Evolutionary conservation across 2,888 invertebrate species (phyloP).

Genomic region (Tineola bisselliella): DNA sequence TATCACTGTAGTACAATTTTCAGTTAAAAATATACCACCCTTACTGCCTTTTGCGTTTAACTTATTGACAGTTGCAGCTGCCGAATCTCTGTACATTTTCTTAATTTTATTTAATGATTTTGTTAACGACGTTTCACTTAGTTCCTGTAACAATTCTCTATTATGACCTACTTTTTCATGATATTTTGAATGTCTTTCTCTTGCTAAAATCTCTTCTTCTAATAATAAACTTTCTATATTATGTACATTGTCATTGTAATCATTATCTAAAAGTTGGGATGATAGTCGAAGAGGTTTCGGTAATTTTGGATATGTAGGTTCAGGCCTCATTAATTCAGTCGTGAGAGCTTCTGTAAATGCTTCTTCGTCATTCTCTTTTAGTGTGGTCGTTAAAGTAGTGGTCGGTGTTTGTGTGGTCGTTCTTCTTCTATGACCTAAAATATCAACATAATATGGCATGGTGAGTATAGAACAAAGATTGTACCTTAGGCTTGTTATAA

Average conservation of each 20-base stretch:
- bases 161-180: slow-evolving; percentile 25
- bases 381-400: slow-evolving; percentile 36
- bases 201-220: slow-evolving; percentile 36
- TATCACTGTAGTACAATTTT: slow-evolving; percentile 71
- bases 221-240: slow-evolving; percentile 45
- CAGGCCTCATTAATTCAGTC: slow-evolving; percentile 8
- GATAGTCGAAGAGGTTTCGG: slow-evolving; percentile 50
- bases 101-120: slow-evolving; percentile 53
- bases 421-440: slow-evolving; percentile 59
- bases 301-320: slow-evolving; percentile 39
- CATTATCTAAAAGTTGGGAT: slow-evolving; percentile 36
- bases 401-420: slow-evolving; percentile 46
- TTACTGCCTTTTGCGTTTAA: slow-evolving; percentile 47
- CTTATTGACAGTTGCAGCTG: slow-evolving; percentile 49
- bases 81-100: slow-evolving; percentile 62
- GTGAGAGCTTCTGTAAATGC: slow-evolving; percentile 32
- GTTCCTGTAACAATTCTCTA: slow-evolving; percentile 40
- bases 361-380: slow-evolving; percentile 28
- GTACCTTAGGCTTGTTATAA: no score
- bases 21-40: slow-evolving; percentile 66
- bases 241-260: slow-evolving; percentile 45
- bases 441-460: no score
- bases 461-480: no score
- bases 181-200: slow-evolving; percentile 37
- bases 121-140: slow-evolving; percentile 41